phyloP scores from a whole-genome alignment of 2,888 invertebrate species.

The Rotaria magnacalcarata region DNA sequence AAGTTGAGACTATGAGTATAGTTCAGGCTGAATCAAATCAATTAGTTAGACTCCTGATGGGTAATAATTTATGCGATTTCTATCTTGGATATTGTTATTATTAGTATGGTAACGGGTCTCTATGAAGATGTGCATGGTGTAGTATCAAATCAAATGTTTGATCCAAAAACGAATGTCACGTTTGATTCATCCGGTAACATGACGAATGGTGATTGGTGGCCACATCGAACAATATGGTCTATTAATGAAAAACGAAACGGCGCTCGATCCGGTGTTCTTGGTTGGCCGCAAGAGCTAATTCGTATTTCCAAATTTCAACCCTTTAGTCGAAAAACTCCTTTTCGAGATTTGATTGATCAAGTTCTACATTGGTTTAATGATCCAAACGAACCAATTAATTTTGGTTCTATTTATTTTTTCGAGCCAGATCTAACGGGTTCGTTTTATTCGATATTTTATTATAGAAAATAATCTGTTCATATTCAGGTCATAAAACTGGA shows the following conservation, averaged over 20 bases:
- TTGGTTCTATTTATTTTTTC: conserved; percentile 69
- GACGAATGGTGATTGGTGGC: conserved; percentile 25
- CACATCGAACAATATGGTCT: conserved; percentile 33
- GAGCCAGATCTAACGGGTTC: conserved; percentile 65
- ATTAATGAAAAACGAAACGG: conserved; percentile 25
- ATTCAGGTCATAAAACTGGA: conserved; percentile 65
- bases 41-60: no score
- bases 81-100: no score
- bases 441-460: background rate
- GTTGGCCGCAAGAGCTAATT: conserved; percentile 24
- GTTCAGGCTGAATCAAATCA: no score
- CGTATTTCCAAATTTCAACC: background rate
- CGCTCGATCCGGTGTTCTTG: conserved; percentile 20
- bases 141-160: conserved; percentile 41
- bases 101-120: conserved; percentile 39
- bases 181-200: conserved; percentile 11
- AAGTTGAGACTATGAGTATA: no score
- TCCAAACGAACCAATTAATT: conserved; percentile 59
- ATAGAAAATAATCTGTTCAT: background rate
- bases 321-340: conserved; percentile 3
- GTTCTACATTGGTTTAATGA: conserved; percentile 19
- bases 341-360: conserved; percentile 37
- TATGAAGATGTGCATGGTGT: conserved; percentile 45
- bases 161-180: conserved; percentile 37
- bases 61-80: no score